Base-by-base conservation (phyloP, 2,888 invertebrate species). In the Drosophila histrio region DNA sequence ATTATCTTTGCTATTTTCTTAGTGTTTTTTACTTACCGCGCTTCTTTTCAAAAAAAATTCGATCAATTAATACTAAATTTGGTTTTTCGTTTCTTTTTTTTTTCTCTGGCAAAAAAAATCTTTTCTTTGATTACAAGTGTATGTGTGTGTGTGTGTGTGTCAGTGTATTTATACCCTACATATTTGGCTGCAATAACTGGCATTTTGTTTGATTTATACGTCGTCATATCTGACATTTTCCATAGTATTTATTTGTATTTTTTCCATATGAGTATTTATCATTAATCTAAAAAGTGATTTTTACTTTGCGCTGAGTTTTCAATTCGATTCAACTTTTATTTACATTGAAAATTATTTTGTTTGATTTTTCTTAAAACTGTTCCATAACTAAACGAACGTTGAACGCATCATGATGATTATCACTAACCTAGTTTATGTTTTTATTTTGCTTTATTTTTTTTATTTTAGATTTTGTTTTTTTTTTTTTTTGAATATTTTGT, bases 331-430 rank as follows among this genome's bases (percentile, higher is more conserved):
- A 69, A 66, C 58, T 75, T 64, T 47, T 82, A 82, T 82, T 80
- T 82, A 82, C 82, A 87, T 65, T 67, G 87, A 72, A 80, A 69
- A 65, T 57, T 19, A 47, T 47, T 58, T 74, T 34, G 30, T 38
- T 50, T 61, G 24, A 36, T 58, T 72, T 15, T 41, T 11, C 24
- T 50, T 53, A 53, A 59, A 69, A 84, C 84, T 84, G 58, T 69
- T 52, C 1, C 84, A 81, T 84, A 81, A 84, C 85, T 80, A 87
- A 81, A 80, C 68, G 81, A 77, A 86, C 81, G 84, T 87, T 86
- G 67, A 87, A 81, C 87, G 84, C 81, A 72, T 87, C 81, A 71
- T 87, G 68, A 63, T 75, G 81, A 77, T 80, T 87, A 87, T 83
- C 82, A 83, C 82, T 83, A 83, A 83, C 82, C 82, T 83, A 83